Evolutionary conservation across 2,888 invertebrate species (phyloP), one percentile per base, ranked within the genome.

Genomic region (Resseliella maxima): DNA sequence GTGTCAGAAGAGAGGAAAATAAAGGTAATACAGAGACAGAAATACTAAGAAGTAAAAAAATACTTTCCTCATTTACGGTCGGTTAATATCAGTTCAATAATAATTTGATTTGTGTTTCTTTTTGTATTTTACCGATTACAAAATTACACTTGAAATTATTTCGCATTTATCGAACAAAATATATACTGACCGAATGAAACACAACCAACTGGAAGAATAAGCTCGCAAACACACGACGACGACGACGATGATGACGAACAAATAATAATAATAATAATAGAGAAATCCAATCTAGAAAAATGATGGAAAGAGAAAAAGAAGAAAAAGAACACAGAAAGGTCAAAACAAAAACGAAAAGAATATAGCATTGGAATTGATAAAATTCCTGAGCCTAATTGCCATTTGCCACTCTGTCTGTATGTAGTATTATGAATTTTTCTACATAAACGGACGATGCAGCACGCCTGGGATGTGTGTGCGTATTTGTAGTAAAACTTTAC

Each of bases 351-450:
- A 0, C 5, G 12, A 27, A 72, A 31, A 27, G 31, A 72, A 72
- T 31, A 1, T 31, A 31, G 31, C 72, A 35, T 72, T 27, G 31
- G 31, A 72, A 72, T 72, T 72, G 72, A 72, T 72, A 72, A 72
- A 72, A 72, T 72, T 72, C 72, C 72, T 72, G 72, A 72, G 72
- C 72, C 72, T 31, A 72, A 72, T 72, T 72, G 72, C 31, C 72
- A 72, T 72, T 72, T 72, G 72, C 31, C 72, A 31, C 72, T 27
- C 10, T 72, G 5, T n/a, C n/a, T n/a, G n/a, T n/a, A n/a, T n/a
- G 59, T 27, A 31, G 15, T 35, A 72, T 72, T 72, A 12, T 72
- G 15, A 31, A 72, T 50, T 8, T 15, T 50, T 50, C 15, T 72
- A 31, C 27, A 31, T 72, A 72, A 18, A 35, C 15, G 18, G 31